These are phyloP conservation scores for Stylophora pistillata DNA, from an alignment of 64 coral and sea anemone genomes.

Conservation along the genomic window DNA sequence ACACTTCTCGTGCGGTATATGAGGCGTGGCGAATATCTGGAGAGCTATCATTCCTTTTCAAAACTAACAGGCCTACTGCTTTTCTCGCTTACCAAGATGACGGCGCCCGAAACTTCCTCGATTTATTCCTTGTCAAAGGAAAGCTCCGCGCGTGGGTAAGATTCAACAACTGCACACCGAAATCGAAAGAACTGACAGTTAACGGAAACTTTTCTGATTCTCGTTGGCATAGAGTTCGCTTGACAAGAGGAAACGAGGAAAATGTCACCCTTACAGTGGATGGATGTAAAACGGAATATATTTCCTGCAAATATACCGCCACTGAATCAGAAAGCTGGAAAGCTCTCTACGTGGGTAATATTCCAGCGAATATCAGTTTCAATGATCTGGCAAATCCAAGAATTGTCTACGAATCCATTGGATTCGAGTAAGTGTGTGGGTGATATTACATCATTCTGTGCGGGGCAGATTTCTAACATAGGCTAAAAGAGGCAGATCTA, in stretches of 20 bases:
- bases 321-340: neutral
- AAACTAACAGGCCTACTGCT: conserved; percentile 1
- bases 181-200: neutral
- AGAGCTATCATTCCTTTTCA: conserved; percentile 50
- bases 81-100: conserved; percentile 84
- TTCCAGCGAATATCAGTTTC: neutral
- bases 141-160: conserved; percentile 55
- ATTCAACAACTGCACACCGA: conserved; percentile 40
- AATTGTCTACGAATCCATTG: neutral
- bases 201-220: conserved; percentile 72
- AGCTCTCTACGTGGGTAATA: conserved; percentile 45
- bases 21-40: conserved; percentile 5
- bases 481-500: neutral
- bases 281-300: conserved; percentile 1
- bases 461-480: too few relatives aligned
- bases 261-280: conserved; percentile 65
- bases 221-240: conserved; percentile 66
- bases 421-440: neutral
- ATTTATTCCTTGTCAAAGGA: conserved; percentile 76
- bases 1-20: neutral
- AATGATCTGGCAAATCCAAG: conserved; percentile 38
- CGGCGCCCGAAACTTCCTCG: conserved; percentile 55
- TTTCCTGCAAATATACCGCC: neutral
- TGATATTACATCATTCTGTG: neutral
- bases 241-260: conserved; percentile 17